Conservation (phyloP, 2,797 vertebrate genomes). For the Microtus obscurus region DNA sequence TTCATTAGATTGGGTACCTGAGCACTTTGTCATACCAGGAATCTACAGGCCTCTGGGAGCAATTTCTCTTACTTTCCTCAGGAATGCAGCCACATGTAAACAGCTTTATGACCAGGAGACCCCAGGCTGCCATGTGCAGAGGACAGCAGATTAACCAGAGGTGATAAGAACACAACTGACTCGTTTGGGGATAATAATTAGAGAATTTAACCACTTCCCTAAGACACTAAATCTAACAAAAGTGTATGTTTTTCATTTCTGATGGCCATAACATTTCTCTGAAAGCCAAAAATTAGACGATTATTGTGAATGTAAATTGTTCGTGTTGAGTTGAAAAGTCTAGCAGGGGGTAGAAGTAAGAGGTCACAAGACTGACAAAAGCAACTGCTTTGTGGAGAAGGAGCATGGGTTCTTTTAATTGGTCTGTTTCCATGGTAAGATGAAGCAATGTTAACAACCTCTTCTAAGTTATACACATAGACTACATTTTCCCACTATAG, state of each 20-base stretch:
- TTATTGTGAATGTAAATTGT: slow-evolving; percentile 34
- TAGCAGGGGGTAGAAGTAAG: background rate
- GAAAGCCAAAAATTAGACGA: slow-evolving; percentile 57
- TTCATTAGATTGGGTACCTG: background rate
- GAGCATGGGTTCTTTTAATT: slow-evolving; percentile 67
- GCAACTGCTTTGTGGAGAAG: slow-evolving; percentile 1
- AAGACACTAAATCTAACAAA: slow-evolving; percentile 55
- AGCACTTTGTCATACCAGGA: background rate
- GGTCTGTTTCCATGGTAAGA: slow-evolving; percentile 71
- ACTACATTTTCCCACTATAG: slow-evolving; percentile 13
- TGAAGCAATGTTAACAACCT: slow-evolving; percentile 74
- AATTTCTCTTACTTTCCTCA: background rate
- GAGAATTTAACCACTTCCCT: slow-evolving; percentile 17
- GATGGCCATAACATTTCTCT: slow-evolving; percentile 49
- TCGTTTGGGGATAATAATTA: slow-evolving; percentile 21
- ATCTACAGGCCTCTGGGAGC: background rate
- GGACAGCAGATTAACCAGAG: slow-evolving; percentile 9
- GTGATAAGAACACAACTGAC: slow-evolving; percentile 34
- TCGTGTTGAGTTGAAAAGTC: slow-evolving; percentile 59
- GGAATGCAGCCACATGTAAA: background rate
- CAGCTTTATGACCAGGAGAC: background rate
- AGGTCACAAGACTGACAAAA: slow-evolving; percentile 41
- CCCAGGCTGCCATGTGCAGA: background rate
- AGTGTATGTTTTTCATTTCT: background rate
- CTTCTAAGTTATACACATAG: slow-evolving; percentile 61